Evolutionary conservation across 2,113 vertebrate species (phyloP).

Genomic region (Mixornis gularis): DNA sequence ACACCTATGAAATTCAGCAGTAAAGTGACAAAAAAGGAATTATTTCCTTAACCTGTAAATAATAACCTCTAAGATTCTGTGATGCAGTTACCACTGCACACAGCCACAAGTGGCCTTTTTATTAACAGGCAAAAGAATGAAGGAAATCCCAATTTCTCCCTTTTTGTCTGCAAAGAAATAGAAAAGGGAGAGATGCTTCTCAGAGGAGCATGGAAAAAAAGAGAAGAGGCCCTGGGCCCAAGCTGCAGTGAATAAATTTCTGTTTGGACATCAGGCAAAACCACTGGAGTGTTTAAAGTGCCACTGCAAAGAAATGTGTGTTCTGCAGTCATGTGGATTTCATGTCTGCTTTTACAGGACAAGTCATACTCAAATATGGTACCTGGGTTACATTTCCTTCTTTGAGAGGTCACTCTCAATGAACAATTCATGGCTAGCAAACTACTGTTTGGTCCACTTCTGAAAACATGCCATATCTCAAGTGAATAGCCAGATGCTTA

Average conservation of each 20-base stretch:
- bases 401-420: neutral
- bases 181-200: neutral
- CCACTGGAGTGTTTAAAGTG: neutral
- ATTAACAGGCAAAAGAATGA: neutral
- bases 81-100: neutral
- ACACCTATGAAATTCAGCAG: neutral
- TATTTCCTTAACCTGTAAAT: neutral
- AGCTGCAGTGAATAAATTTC: neutral
- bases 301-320: neutral
- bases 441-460: neutral
- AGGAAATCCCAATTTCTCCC: neutral
- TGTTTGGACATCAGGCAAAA: neutral
- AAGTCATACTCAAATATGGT: neutral
- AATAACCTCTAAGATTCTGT: neutral
- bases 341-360: neutral
- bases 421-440: neutral
- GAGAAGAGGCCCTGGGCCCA: neutral
- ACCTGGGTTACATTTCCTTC: neutral
- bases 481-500: neutral
- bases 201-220: neutral
- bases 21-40: neutral
- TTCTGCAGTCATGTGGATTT: neutral
- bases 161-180: neutral
- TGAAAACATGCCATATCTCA: neutral
- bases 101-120: neutral